Evolutionary conservation across 2,888 invertebrate genomes (phyloP).

Genomic region (Xylophagus ater): DNA sequence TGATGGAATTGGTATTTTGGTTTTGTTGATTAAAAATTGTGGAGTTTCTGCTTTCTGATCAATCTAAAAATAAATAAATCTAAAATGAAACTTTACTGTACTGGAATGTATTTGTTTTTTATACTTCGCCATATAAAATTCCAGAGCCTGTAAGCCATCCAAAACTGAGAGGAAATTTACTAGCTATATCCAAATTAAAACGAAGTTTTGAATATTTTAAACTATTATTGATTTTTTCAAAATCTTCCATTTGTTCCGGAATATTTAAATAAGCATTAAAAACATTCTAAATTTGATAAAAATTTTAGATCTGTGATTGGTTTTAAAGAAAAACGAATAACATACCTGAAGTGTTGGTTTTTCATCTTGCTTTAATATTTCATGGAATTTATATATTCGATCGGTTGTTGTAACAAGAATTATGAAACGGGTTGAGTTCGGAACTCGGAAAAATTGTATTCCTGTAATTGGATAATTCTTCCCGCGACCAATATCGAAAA

Average conservation of each 20-base stretch:
- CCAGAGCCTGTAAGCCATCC: slow-evolving; percentile 83
- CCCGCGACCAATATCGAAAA: slow-evolving; percentile 78
- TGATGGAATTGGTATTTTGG: slow-evolving; percentile 16
- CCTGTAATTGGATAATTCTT: slow-evolving; percentile 74
- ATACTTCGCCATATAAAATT: slow-evolving; percentile 66
- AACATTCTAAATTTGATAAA: slow-evolving; percentile 50
- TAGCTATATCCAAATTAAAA: slow-evolving; percentile 58
- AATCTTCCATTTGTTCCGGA: slow-evolving; percentile 50
- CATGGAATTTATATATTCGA: slow-evolving; percentile 79
- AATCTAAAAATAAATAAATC: slow-evolving; percentile 13
- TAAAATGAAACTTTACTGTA: neutral
- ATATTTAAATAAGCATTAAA: slow-evolving; percentile 65
- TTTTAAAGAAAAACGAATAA: slow-evolving; percentile 16
- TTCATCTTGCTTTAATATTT: slow-evolving; percentile 62
- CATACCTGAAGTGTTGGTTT: slow-evolving; percentile 50
- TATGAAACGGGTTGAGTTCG: slow-evolving; percentile 60
- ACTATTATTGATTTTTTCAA: slow-evolving; percentile 60
- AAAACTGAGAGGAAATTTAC: slow-evolving; percentile 62
- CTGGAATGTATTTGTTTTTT: neutral
- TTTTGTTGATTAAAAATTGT: slow-evolving; percentile 17
- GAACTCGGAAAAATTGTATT: slow-evolving; percentile 67
- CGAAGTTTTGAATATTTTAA: slow-evolving; percentile 68
- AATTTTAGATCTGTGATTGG: neutral
- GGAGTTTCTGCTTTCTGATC: slow-evolving; percentile 18
- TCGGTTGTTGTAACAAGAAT: slow-evolving; percentile 76